Evolutionary conservation across 1,140 invertebrate genomes (phyloP).

Genomic region (Drosophila willistoni): DNA sequence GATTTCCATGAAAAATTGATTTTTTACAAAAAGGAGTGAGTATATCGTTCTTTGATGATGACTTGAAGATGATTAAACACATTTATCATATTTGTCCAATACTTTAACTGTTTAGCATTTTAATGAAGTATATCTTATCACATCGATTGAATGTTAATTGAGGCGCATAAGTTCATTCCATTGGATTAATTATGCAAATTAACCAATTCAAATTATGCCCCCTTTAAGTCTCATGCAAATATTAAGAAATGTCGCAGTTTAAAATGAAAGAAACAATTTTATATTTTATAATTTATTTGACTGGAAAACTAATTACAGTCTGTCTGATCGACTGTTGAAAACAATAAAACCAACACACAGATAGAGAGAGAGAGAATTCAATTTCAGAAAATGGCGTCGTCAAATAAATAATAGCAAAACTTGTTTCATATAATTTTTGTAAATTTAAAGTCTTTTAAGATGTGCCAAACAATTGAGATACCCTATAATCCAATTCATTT

Average conservation of each 20-base stretch:
- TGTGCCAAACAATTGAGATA: no score
- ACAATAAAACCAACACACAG: slow-evolving; percentile 13
- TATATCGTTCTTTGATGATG: slow-evolving; percentile 37
- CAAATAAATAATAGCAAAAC: neutral
- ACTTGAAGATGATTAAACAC: slow-evolving; percentile 24
- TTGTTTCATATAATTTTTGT: neutral
- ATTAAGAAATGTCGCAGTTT: neutral
- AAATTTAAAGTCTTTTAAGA: neutral
- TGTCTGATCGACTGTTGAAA: slow-evolving; percentile 35
- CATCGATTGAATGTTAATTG: slow-evolving; percentile 42
- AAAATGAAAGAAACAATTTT: no score
- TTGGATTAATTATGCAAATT: slow-evolving; percentile 42
- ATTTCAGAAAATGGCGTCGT: slow-evolving; percentile 39
- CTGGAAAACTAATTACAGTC: slow-evolving; percentile 58
- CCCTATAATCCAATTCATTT: no score
- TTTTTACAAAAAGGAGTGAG: slow-evolving; percentile 44
- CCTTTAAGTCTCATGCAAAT: neutral
- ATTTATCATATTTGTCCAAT: slow-evolving; percentile 29
- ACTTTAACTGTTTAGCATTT: slow-evolving; percentile 20
- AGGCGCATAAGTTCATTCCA: slow-evolving; percentile 28
- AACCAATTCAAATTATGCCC: slow-evolving; percentile 1
- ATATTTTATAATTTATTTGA: slow-evolving; percentile 49
- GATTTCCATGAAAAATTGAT: slow-evolving; percentile 6
- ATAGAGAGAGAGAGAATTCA: slow-evolving; percentile 18
- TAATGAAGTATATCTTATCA: slow-evolving; percentile 9